Evolutionary conservation across 2,888 invertebrate species (phyloP), one percentile per base, ranked within the genome.

Genomic region (Sthenelais limicola): DNA sequence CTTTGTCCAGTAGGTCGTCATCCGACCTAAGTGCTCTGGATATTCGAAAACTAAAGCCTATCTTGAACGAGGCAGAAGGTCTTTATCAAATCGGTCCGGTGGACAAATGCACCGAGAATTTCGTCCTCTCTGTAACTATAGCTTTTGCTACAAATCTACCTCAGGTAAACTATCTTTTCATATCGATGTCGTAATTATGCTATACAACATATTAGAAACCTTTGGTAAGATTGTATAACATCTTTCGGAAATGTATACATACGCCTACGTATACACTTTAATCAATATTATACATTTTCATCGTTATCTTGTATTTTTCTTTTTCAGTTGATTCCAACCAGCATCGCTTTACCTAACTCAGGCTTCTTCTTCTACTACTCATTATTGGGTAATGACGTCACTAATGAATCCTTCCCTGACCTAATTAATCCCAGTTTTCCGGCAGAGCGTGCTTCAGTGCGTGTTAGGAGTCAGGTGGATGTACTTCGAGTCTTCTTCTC

Each of bases 311-410:
- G n/a, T n/a, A n/a, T 32, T 49, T 33, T 68, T 49, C 21, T 32
- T 21, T 79, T 82, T 52, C 77, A 86, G 85, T 76, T 86, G 71
- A 81, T 86, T 48, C 87, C 88, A 0, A 83, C 84, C 66, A 81
- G 79, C 51, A 77, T 80, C 26, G 77, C 83, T 3, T 73, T 86
- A 35, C 83, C 86, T 12, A 77, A 74, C 43, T 77, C 81, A 35
- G 87, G 86, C 0, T 89, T 86, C 75, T 88, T 85, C 80, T 89
- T 89, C 78, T 88, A 87, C 79, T 89, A 87, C 75, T 85, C 88
- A 5, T 78, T 89, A 30, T 81, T 89, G 72, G 88, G 88, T 15
- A 88, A 88, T 79, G 87, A 88, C 80, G 85, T 89, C 18, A 86
- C 85, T 48, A 88, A 87, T 71, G 88, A 88, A 71, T 78, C 79